Conservation (phyloP, 2,113 vertebrate species). For the Trinectes maculatus region DNA sequence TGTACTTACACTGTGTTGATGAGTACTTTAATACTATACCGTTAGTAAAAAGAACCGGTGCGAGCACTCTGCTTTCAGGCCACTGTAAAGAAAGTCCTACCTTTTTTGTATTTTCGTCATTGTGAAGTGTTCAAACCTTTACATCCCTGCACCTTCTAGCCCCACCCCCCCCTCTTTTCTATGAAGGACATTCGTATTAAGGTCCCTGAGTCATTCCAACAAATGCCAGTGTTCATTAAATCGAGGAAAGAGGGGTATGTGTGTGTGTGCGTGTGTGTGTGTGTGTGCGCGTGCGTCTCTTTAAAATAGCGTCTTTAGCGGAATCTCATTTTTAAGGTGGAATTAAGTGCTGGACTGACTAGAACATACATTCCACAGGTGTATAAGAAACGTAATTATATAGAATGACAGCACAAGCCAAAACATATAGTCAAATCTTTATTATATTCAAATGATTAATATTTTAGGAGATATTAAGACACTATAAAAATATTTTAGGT, state of each 20-base stretch:
- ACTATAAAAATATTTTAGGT: slow-evolving; percentile 74
- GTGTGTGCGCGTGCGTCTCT: slow-evolving; percentile 9
- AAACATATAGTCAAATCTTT: slow-evolving; percentile 74
- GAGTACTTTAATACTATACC: slow-evolving; percentile 33
- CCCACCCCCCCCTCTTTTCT: slow-evolving; percentile 14
- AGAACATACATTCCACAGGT: slow-evolving; percentile 60
- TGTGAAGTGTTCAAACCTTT: slow-evolving; percentile 34
- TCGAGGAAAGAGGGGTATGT: background rate
- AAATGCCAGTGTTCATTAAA: slow-evolving; percentile 28
- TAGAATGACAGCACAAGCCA: slow-evolving; percentile 80
- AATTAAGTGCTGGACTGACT: slow-evolving; percentile 39
- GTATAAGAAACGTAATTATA: slow-evolving; percentile 66
- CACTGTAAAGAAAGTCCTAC: slow-evolving; percentile 30
- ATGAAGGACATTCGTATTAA: slow-evolving; percentile 25
- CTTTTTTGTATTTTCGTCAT: slow-evolving; percentile 35
- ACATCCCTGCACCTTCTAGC: slow-evolving; percentile 54
- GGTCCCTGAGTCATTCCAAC: slow-evolving; percentile 43
- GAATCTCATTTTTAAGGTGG: slow-evolving; percentile 49
- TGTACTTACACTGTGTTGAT: slow-evolving; percentile 43
- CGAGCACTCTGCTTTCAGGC: slow-evolving; percentile 34
- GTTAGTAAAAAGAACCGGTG: background rate
- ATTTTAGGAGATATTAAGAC: slow-evolving; percentile 76
- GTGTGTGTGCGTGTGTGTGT: slow-evolving; percentile 6
- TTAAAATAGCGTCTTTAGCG: slow-evolving; percentile 28
- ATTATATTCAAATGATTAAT: slow-evolving; percentile 65